phyloP scores from a whole-genome alignment of 2,797 vertebrate species.

The Parauchenoglanis ngamensis region DNA sequence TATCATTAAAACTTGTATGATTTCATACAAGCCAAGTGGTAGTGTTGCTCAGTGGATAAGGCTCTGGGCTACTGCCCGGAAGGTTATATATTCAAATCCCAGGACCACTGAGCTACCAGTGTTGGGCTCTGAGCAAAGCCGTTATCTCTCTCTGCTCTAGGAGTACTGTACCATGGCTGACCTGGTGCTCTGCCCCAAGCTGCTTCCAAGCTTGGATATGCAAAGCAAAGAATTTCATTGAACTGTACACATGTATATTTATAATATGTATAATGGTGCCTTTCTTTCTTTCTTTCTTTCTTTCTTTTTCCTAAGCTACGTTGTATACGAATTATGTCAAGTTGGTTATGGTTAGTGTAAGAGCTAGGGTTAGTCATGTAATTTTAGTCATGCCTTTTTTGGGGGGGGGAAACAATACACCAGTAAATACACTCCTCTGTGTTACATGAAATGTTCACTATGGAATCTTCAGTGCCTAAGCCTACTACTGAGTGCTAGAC shows the following conservation, averaged over 20 bases:
- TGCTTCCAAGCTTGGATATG: background rate
- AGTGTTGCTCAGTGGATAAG: background rate
- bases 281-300: background rate
- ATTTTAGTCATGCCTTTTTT: background rate
- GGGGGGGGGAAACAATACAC: background rate
- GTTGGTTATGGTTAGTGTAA: background rate
- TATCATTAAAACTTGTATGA: background rate
- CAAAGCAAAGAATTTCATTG: background rate
- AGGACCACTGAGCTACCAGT: background rate
- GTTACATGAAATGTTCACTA: background rate
- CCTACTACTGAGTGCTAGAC: background rate
- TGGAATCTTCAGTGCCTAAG: background rate
- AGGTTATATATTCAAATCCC: constrained; percentile 18
- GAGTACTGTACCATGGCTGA: background rate
- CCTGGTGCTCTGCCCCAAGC: background rate
- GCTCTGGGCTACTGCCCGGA: background rate
- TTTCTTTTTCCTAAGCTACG: background rate
- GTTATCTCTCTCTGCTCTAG: background rate
- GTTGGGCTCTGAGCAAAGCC: constrained; percentile 3
- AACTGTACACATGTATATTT: background rate
- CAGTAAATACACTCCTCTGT: background rate
- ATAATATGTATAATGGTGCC: background rate
- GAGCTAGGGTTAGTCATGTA: background rate
- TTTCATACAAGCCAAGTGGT: background rate
- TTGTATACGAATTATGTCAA: background rate